Conservation (phyloP, 2,888 invertebrate genomes). For the Galerucella pusilla region DNA sequence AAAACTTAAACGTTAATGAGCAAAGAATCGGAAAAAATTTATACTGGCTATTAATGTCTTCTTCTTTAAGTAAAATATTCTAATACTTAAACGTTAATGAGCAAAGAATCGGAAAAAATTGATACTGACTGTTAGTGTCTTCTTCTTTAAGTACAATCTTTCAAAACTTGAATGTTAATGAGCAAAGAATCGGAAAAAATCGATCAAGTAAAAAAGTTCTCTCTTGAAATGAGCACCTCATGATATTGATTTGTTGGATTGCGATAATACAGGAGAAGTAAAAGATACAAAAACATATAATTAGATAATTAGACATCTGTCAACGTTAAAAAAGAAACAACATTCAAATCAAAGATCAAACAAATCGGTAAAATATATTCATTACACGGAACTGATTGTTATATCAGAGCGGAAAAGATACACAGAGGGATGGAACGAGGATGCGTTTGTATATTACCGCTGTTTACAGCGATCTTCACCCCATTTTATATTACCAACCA, state of each 20-base stretch:
- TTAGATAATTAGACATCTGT: neutral
- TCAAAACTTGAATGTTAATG: too few relatives aligned
- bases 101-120: too few relatives aligned
- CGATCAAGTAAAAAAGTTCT: too few relatives aligned
- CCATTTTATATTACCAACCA: constrained; percentile 51
- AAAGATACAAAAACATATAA: neutral
- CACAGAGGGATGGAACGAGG: constrained; percentile 2
- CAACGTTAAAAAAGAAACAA: constrained; percentile 13
- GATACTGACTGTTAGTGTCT: too few relatives aligned
- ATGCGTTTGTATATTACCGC: constrained; percentile 24
- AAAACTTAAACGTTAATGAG: too few relatives aligned
- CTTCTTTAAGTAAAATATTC: too few relatives aligned
- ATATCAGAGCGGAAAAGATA: constrained; percentile 1
- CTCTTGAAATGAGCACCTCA: too few relatives aligned
- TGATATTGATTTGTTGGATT: neutral
- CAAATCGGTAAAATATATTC: constrained; percentile 16
- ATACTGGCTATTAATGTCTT: too few relatives aligned
- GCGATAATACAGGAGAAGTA: neutral
- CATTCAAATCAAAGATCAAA: constrained; percentile 18
- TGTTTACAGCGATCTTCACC: constrained; percentile 42
- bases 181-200: too few relatives aligned
- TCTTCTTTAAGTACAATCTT: too few relatives aligned
- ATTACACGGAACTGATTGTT: constrained; percentile 15
- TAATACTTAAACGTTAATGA: too few relatives aligned
- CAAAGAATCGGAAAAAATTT: too few relatives aligned